Conservation (phyloP, 1,140 invertebrate genomes). For the Drosophila suzukii region DNA sequence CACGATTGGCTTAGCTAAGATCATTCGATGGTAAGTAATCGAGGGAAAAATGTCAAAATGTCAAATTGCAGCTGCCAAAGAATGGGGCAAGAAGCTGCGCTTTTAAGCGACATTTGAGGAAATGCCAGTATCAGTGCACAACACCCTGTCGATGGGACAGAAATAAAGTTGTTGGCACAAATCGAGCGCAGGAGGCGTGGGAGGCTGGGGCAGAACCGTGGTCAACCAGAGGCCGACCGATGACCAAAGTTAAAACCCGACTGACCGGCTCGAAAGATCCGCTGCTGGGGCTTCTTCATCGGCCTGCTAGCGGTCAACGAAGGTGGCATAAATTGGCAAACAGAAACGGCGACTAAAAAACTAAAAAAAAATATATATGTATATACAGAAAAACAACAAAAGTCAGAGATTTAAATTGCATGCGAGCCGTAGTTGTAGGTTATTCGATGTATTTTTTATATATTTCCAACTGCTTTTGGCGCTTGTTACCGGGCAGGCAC, state of each 20-base stretch:
- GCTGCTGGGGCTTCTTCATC: conserved; percentile 24
- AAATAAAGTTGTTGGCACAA: conserved; percentile 47
- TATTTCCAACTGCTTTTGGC: conserved; percentile 44
- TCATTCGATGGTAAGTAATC: not conserved
- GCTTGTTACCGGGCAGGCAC: conserved; percentile 58
- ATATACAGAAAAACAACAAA: conserved; percentile 21
- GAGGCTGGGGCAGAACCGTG: conserved; percentile 16
- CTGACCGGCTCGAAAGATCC: conserved; percentile 56
- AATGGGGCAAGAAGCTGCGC: not conserved
- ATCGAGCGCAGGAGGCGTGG: conserved; percentile 2
- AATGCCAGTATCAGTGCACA: conserved; percentile 33
- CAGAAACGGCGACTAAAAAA: conserved; percentile 21
- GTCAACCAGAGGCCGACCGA: conserved; percentile 26
- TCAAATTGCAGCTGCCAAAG: conserved; percentile 44
- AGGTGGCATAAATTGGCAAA: conserved; percentile 73
- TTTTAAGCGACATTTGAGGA: conserved; percentile 31
- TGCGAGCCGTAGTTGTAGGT: conserved; percentile 48
- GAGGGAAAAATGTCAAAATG: conserved; percentile 25
- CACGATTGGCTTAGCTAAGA: not conserved
- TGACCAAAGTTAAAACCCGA: conserved; percentile 57
- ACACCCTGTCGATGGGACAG: conserved; percentile 20
- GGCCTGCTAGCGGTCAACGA: conserved; percentile 72
- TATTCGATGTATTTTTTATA: conserved; percentile 47
- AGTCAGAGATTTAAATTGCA: conserved; percentile 52
- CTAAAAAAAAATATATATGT: conserved; percentile 5